Evolutionary conservation across 53 echinoderm and acorn worm genomes (phyloP), one percentile per base, ranked within the genome.

Genomic region (Mesocentrotus franciscanus): DNA sequence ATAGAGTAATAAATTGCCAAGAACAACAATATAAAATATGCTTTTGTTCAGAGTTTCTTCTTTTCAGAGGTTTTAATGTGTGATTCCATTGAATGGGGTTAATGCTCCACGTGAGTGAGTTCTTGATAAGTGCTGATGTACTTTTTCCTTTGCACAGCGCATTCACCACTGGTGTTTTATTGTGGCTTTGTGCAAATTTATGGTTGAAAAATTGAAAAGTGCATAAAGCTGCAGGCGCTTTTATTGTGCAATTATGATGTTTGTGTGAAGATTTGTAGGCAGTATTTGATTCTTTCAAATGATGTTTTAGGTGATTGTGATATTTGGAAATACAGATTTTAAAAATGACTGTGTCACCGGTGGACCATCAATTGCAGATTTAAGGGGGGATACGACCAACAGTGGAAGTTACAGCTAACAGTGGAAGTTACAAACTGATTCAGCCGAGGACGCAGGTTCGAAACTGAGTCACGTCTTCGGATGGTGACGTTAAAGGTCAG

Each of bases 1-100:
- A 91, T 35, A 91, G 34, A 91, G 91, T 91, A 91, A 91, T 91
- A 91, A 91, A 91, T 91, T 91, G 62, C 61, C 91, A 91, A 9
- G 91, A 91, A 91, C 91, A 91, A 91, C 32, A 91, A 91, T 61
- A 91, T 33, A 18, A 91, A 91, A 35, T 20, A 58, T 66, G 18
- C 58, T 17, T 91, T 35, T 91, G 56, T 62, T 27, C 27, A 58
- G 87, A 87, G 26, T 87, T 87, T 26, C 56, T n/a, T 87, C 57
- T 87, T 56, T 87, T 56, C 58, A 87, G 57, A 0, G 24, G 6
- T 84, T 78, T 84, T 84, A 9, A 39, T 84, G 56, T 57, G 12
- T 26, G 87, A 27, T 87, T 87, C 15, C 29, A 33, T n/a, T 87
- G 87, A 58, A 87, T 57, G 11, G 20, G 10, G 87, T 27, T n/a